These are phyloP conservation scores for Setipinna tenuifilis DNA, from an alignment of 2,797 vertebrate genomes.

Conservation along the genomic window DNA sequence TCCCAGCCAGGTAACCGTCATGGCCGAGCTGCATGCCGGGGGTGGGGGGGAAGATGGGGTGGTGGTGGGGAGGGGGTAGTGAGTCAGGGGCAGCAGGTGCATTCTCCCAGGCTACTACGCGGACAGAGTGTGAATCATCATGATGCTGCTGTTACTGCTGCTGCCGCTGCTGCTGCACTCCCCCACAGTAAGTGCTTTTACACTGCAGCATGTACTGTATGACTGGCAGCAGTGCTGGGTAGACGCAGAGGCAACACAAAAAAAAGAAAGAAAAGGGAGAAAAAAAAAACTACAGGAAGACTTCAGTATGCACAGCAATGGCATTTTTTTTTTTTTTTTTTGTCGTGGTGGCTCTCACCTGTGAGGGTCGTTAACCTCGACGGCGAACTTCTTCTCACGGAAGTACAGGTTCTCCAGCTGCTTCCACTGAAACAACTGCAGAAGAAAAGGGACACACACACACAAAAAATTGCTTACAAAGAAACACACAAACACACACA, in stretches of 20 bases:
- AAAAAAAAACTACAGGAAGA: too few relatives aligned
- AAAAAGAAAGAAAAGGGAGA: too few relatives aligned
- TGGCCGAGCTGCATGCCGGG: not conserved
- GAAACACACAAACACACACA: slow-evolving; percentile 30
- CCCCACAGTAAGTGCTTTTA: slow-evolving; percentile 35
- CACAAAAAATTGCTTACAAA: slow-evolving; percentile 25
- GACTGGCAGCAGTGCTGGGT: too few relatives aligned
- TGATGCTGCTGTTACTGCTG: too few relatives aligned
- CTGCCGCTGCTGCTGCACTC: slow-evolving; percentile 31
- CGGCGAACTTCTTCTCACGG: slow-evolving; percentile 97
- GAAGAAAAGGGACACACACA: slow-evolving; percentile 34
- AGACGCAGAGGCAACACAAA: too few relatives aligned
- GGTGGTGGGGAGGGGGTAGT: not conserved
- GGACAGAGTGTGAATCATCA: slow-evolving; percentile 1
- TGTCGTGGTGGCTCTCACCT: slow-evolving; percentile 73
- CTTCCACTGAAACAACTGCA: slow-evolving; percentile 94
- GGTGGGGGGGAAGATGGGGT: too few relatives aligned
- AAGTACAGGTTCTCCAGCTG: slow-evolving; percentile 97
- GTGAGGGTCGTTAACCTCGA: slow-evolving; percentile 93
- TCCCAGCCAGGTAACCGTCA: not conserved
- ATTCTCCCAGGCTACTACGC: not conserved
- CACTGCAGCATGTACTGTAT: too few relatives aligned
- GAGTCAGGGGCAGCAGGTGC: slow-evolving; percentile 8
- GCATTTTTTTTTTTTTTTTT: too few relatives aligned
- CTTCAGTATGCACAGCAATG: too few relatives aligned